These are phyloP conservation scores for Epirrhoe alternata DNA, from an alignment of 2,888 invertebrate species.

Conservation along the genomic window DNA sequence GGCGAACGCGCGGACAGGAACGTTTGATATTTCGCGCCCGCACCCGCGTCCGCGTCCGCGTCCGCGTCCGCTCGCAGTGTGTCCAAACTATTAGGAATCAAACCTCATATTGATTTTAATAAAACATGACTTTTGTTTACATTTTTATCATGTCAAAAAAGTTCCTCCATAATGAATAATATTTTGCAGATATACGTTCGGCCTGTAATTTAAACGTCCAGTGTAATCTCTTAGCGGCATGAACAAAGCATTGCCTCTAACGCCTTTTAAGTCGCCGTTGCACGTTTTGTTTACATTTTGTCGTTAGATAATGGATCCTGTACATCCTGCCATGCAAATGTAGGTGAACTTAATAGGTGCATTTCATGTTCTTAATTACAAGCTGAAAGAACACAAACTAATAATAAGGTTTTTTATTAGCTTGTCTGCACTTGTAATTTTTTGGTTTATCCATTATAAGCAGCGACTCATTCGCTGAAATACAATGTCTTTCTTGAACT, in stretches of 20 bases:
- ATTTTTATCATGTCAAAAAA: too few species aligned
- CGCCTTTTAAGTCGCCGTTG: constrained; percentile 71
- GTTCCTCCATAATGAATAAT: neutral
- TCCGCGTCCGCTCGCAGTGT: too few species aligned
- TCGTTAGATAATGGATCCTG: constrained; percentile 66
- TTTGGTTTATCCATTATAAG: constrained; percentile 10
- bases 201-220: constrained; percentile 19
- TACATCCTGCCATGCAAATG: constrained; percentile 58
- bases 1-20: too few species aligned
- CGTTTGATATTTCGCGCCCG: too few species aligned
- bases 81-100: too few species aligned
- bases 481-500: neutral
- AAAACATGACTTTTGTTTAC: too few species aligned
- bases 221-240: constrained; percentile 46
- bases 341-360: constrained; percentile 46
- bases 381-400: too few species aligned
- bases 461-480: constrained; percentile 3
- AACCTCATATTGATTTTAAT: too few species aligned
- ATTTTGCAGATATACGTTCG: constrained; percentile 24
- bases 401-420: constrained; percentile 28
- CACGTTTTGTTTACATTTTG: constrained; percentile 64
- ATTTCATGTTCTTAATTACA: constrained; percentile 33
- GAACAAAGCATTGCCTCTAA: constrained; percentile 56
- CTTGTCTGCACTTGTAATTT: constrained; percentile 26
- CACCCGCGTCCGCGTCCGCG: too few species aligned